Conservation (phyloP, 1,140 invertebrate species). For the Prorops nasuta region DNA sequence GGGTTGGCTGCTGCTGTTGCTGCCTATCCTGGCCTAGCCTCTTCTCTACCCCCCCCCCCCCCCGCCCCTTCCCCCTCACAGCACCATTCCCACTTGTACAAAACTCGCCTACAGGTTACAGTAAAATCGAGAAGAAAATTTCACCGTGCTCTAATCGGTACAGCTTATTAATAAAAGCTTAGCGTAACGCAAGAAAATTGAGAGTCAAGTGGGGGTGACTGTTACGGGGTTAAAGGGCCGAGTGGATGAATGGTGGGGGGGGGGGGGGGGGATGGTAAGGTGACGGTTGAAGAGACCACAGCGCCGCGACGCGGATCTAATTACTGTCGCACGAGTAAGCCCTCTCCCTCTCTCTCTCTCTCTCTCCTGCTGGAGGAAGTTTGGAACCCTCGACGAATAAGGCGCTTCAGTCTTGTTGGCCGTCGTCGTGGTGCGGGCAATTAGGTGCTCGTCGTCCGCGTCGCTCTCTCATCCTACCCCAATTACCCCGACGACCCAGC, state of each 20-base stretch:
- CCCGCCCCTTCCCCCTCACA: slow-evolving; percentile 7
- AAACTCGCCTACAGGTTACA: too few relatives aligned
- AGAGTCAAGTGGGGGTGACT: not conserved
- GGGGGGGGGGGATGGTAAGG: slow-evolving; percentile 28
- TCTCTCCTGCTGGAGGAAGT: not conserved
- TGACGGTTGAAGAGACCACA: slow-evolving; percentile 38
- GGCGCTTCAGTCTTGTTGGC: slow-evolving; percentile 23
- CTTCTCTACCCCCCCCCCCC: slow-evolving; percentile 10
- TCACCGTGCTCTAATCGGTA: too few relatives aligned
- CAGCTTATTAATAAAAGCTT: not conserved
- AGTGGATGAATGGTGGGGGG: slow-evolving; percentile 7
- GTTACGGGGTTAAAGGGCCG: not conserved
- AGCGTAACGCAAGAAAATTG: not conserved
- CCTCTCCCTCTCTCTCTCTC: not conserved
- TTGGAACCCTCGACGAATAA: slow-evolving; percentile 16
- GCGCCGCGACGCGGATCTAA: slow-evolving; percentile 41
- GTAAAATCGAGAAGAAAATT: too few relatives aligned
- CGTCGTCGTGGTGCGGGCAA: slow-evolving; percentile 38
- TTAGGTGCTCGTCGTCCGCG: slow-evolving; percentile 42
- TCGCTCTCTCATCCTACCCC: slow-evolving; percentile 7
- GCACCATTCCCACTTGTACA: not conserved
- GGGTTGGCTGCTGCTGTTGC: too few relatives aligned
- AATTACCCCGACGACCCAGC: not conserved
- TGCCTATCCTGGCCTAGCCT: slow-evolving; percentile 14
- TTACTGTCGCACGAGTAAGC: slow-evolving; percentile 47